A percentile compares a stretch with the other conserved stretches of the same genome.
phyloP scores from a whole-genome alignment of 2,888 invertebrate genomes.

The Nineta flava region DNA sequence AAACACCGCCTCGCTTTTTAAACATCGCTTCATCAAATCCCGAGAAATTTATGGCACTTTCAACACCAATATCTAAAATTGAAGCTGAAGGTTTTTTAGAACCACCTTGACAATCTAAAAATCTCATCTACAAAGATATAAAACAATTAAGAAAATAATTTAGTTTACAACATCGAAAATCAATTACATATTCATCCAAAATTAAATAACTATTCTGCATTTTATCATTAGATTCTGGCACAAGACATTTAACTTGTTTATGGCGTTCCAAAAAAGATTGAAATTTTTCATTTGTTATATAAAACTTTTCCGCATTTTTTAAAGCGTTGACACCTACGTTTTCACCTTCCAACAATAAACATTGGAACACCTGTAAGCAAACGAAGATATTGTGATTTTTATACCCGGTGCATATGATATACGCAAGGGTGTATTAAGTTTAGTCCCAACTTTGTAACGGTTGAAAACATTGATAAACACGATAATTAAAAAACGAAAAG shows the following conservation, averaged over 20 bases:
- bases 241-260: conserved; percentile 23
- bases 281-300: conserved; percentile 28
- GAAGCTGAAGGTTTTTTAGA: conserved; percentile 30
- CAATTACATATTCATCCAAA: conserved; percentile 31
- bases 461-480: no score
- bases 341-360: conserved; percentile 32
- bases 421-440: no score
- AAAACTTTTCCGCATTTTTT: conserved; percentile 29
- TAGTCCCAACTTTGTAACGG: no score
- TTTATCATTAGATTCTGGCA: conserved; percentile 31
- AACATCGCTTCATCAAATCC: conserved; percentile 35
- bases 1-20: conserved; percentile 31
- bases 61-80: conserved; percentile 30
- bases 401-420: no score
- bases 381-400: no score
- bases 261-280: conserved; percentile 29
- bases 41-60: conserved; percentile 27
- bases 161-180: background rate
- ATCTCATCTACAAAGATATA: conserved; percentile 26
- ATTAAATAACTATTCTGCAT: conserved; percentile 36
- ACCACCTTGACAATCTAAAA: conserved; percentile 29
- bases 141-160: background rate
- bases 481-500: no score
- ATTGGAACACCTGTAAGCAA: conserved; percentile 30
- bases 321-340: conserved; percentile 29